Evolutionary conservation across 2,797 vertebrate species (phyloP).

Genomic region (Morelia viridis): DNA sequence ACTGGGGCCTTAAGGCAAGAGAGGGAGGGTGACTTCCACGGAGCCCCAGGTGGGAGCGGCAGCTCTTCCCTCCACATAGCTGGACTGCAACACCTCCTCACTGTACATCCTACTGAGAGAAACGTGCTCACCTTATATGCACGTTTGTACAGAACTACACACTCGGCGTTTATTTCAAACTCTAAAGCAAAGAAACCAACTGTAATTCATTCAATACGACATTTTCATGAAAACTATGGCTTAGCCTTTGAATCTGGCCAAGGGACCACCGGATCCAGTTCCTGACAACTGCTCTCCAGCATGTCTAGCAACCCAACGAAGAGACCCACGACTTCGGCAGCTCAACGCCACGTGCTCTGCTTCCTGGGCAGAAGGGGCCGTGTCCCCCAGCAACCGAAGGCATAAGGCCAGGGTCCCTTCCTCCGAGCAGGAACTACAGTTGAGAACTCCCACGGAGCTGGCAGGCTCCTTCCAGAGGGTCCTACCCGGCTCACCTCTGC

Average conservation of each 20-base stretch:
- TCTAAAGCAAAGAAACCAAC: not conserved
- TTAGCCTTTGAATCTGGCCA: not conserved
- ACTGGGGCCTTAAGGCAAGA: not conserved
- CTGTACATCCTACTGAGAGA: not conserved
- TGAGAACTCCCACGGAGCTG: no score
- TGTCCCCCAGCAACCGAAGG: not conserved
- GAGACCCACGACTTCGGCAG: not conserved
- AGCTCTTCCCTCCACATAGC: not conserved
- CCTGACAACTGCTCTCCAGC: not conserved
- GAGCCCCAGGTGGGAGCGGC: not conserved
- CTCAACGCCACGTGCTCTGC: not conserved
- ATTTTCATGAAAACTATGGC: not conserved
- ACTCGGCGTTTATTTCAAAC: not conserved
- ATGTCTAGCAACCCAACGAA: not conserved
- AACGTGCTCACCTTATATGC: not conserved
- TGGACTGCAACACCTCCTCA: no score
- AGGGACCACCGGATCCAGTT: not conserved
- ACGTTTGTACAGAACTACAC: not conserved
- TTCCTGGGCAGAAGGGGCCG: not conserved
- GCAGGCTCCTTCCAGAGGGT: no score
- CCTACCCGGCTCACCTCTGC: conserved; percentile 75
- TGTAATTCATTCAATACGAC: not conserved
- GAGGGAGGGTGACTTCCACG: no score
- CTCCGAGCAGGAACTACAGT: not conserved
- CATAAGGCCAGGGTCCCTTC: not conserved